Percentiles rank a stretch among this genome's conserved stretches.
These are phyloP conservation scores for Tachycineta bicolor DNA, from an alignment of 2,113 vertebrate genomes.

Conservation along the genomic window DNA sequence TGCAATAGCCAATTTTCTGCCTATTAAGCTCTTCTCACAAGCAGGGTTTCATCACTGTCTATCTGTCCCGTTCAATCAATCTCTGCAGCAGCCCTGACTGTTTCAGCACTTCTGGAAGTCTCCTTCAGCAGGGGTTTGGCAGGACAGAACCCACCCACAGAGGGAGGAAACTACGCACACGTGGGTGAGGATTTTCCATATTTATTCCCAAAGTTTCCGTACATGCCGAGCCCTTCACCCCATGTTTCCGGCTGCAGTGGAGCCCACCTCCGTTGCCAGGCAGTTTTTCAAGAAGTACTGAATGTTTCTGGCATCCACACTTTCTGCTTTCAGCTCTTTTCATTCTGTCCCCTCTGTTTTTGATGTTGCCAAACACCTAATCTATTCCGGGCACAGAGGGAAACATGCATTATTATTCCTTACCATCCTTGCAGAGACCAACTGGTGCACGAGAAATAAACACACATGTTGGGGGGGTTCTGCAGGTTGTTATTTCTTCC, in stretches of 20 bases:
- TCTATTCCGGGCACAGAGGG: neutral
- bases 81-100: neutral
- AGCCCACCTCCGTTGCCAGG: neutral
- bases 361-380: neutral
- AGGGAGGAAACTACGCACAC: neutral
- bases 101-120: neutral
- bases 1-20: constrained; percentile 25
- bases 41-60: neutral
- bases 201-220: neutral
- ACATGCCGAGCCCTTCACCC: neutral
- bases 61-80: constrained; percentile 8
- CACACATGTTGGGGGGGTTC: accelerated
- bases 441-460: neutral
- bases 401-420: neutral
- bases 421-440: neutral
- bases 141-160: neutral
- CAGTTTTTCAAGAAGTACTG: neutral
- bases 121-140: neutral
- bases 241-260: neutral
- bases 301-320: neutral
- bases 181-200: accelerated
- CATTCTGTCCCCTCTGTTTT: neutral
- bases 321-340: constrained; percentile 1
- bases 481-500: neutral
- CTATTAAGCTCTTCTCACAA: constrained; percentile 30